Conservation (phyloP, 1,140 invertebrate species). For the Polypedilum vanderplanki region DNA sequence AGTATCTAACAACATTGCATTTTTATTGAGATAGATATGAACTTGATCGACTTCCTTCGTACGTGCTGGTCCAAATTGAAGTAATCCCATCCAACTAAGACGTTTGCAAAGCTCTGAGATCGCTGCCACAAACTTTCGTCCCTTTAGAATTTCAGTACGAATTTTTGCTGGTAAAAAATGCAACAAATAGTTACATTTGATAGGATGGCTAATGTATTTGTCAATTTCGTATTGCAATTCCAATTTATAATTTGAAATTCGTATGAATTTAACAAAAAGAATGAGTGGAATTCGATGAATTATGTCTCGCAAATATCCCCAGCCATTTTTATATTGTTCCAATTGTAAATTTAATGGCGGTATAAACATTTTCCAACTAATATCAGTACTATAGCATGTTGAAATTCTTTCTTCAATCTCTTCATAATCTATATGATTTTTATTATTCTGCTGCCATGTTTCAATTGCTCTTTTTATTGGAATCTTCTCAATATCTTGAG, state of each 20-base stretch:
- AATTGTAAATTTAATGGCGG: constrained; percentile 57
- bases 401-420: constrained; percentile 45
- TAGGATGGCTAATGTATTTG: constrained; percentile 58
- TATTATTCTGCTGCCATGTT: constrained; percentile 43
- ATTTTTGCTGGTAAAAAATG: constrained; percentile 49
- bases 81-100: constrained; percentile 59
- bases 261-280: constrained; percentile 61
- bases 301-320: constrained; percentile 67
- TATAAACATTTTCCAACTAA: constrained; percentile 69
- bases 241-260: constrained; percentile 51
- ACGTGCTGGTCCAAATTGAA: constrained; percentile 57
- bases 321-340: constrained; percentile 55
- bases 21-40: constrained; percentile 63
- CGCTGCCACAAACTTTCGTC: constrained; percentile 58
- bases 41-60: constrained; percentile 63
- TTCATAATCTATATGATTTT: constrained; percentile 39
- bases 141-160: constrained; percentile 48
- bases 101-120: constrained; percentile 51
- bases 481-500: constrained; percentile 43
- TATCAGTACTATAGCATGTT: constrained; percentile 47
- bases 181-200: constrained; percentile 58
- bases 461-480: constrained; percentile 43
- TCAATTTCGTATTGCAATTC: constrained; percentile 45
- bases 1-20: constrained; percentile 58
- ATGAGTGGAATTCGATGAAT: constrained; percentile 64